Conservation (phyloP, 2,113 vertebrate species). For the Colaptes auratus region DNA sequence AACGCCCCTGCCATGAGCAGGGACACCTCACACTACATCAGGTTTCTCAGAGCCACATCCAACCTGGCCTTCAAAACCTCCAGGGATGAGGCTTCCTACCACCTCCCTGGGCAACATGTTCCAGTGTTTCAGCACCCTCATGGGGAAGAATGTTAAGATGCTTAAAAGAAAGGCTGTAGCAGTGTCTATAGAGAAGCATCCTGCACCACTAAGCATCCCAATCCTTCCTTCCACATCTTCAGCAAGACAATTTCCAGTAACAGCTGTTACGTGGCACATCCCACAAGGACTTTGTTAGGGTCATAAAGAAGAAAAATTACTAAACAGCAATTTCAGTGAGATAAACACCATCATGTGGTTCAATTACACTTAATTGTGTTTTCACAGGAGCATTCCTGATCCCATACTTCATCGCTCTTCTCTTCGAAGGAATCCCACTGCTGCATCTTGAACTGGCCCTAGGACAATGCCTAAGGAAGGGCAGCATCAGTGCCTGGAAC, state of each 20-base stretch:
- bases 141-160: no score
- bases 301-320: not conserved
- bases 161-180: not conserved
- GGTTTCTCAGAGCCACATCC: no score
- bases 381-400: conserved; percentile 90
- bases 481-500: conserved; percentile 87
- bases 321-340: not conserved
- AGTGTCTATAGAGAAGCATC: not conserved
- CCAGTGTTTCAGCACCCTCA: no score
- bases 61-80: no score
- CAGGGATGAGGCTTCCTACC: no score
- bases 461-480: conserved; percentile 85
- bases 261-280: not conserved
- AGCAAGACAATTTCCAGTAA: not conserved
- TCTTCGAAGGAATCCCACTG: conserved; percentile 88
- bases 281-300: not conserved
- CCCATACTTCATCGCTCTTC: conserved; percentile 86
- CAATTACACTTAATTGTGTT: not conserved
- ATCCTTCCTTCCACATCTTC: not conserved
- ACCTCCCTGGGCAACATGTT: no score
- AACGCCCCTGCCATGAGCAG: no score
- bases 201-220: not conserved
- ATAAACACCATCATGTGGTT: not conserved
- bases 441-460: conserved; percentile 89
- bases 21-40: no score